These are phyloP conservation scores for Ictalurus punctatus DNA, from an alignment of 2,113 vertebrate species.

Conservation along the genomic window DNA sequence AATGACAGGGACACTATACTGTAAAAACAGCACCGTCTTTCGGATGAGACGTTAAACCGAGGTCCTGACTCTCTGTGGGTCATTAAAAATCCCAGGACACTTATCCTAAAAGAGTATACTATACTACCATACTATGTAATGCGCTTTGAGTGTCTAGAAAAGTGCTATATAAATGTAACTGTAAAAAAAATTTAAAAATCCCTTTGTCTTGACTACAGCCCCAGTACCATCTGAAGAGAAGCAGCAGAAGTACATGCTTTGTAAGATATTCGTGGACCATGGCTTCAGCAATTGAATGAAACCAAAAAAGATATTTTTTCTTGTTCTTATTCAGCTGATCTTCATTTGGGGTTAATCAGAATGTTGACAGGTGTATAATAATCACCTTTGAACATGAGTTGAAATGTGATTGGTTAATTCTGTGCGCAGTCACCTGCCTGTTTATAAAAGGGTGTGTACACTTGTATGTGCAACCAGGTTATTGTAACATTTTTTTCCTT, in stretches of 20 bases:
- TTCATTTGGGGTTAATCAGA: background rate
- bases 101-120: no score
- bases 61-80: no score
- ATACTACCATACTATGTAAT: no score
- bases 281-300: no score
- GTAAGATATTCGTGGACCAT: background rate
- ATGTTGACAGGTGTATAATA: background rate
- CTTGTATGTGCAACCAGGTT: background rate
- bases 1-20: no score
- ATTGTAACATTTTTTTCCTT: background rate
- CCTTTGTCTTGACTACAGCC: background rate
- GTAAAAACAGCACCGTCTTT: no score
- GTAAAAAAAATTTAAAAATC: no score
- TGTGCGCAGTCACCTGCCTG: background rate
- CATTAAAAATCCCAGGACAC: no score
- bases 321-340: background rate
- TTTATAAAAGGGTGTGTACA: background rate
- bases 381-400: background rate
- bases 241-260: background rate
- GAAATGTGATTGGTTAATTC: background rate
- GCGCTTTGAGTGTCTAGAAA: no score
- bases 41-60: no score
- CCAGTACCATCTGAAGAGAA: background rate
- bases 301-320: no score
- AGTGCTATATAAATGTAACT: no score